A percentile compares a stretch with the other conserved stretches of the same genome.
These are phyloP conservation scores for Cerastoderma edule DNA, from an alignment of 2,888 invertebrate genomes.

Conservation along the genomic window DNA sequence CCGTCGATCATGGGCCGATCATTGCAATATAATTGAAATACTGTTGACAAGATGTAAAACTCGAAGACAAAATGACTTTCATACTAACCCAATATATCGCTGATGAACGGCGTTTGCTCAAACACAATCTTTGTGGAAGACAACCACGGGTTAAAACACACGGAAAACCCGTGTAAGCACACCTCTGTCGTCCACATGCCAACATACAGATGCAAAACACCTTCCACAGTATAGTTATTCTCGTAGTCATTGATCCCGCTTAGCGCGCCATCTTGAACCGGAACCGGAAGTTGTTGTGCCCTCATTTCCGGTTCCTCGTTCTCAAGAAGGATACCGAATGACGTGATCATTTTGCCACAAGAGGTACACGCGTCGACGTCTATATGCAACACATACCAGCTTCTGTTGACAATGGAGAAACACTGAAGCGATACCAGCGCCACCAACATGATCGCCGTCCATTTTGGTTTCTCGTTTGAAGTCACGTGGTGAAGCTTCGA, in stretches of 20 bases:
- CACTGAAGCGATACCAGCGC: neutral
- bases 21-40: too few species aligned
- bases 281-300: neutral
- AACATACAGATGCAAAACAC: slow-evolving; percentile 7
- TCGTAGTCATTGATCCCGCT: slow-evolving; percentile 3
- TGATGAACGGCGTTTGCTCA: slow-evolving; percentile 15
- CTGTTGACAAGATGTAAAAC: too few species aligned
- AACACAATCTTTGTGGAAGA: slow-evolving; percentile 1
- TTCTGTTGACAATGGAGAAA: slow-evolving; percentile 8
- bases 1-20: too few species aligned
- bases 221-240: slow-evolving; percentile 12
- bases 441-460: slow-evolving; percentile 17
- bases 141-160: slow-evolving; percentile 12
- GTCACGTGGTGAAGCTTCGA: neutral
- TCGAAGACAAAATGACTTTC: neutral
- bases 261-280: neutral
- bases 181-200: slow-evolving; percentile 13
- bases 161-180: neutral
- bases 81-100: slow-evolving; percentile 13
- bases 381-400: slow-evolving; percentile 16
- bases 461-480: slow-evolving; percentile 2
- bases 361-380: neutral
- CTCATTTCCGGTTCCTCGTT: neutral
- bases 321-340: slow-evolving; percentile 12
- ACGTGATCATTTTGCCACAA: slow-evolving; percentile 13